Base-by-base conservation (phyloP, 2,797 vertebrate genomes). In the Tachyglossus aculeatus region DNA sequence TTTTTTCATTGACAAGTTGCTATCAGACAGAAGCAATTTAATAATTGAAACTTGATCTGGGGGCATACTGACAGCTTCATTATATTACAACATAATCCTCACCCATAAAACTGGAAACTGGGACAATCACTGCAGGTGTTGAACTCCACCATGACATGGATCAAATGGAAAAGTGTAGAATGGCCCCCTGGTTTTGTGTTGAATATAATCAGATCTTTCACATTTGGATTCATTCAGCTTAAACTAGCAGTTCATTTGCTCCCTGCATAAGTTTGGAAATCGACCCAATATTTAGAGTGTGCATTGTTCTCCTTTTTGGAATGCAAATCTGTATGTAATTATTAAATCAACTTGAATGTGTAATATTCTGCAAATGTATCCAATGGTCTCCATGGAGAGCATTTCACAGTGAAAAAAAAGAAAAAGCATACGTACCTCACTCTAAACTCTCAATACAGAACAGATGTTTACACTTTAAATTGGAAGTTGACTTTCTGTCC, bases 381-480 rank as follows among this genome's bases (percentile, higher is more conserved):
- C 24, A 36, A 37, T 13, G 33, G 73, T 75, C 21, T 70, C 47
- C 77, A 80, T 81, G 38, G 47, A 58, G 86, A 80, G 74, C 18
- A 64, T 31, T 80, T 70, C 19, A 40, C 34, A 67, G 41, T n/a
- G 29, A 80, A 22, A 9, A 11, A 9, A 15, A 29, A 52, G 6
- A 29, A n/a, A 51, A 29, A 27, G 27, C 12, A 39, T 55, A 60
- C 53, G 41, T 40, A 50, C 40, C 36, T 38, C 27, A 47, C 52
- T 68, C 61, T 71, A 65, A 68, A 57, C 51, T 73, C 63, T 0
- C 0, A 57, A 74, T 51, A 66, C 57, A 71, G 75, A 83, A 74
- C 74, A 82, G 68, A 88, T 67, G 74, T 72, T 75, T 70, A 79
- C 75, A 59, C 58, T 69, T 75, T 74, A 31, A 19, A 60, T n/a